A percentile compares a stretch with the other conserved stretches of the same genome.
These are phyloP conservation scores for Mungos mungo DNA, from an alignment of 2,113 vertebrate genomes.

Conservation along the genomic window DNA sequence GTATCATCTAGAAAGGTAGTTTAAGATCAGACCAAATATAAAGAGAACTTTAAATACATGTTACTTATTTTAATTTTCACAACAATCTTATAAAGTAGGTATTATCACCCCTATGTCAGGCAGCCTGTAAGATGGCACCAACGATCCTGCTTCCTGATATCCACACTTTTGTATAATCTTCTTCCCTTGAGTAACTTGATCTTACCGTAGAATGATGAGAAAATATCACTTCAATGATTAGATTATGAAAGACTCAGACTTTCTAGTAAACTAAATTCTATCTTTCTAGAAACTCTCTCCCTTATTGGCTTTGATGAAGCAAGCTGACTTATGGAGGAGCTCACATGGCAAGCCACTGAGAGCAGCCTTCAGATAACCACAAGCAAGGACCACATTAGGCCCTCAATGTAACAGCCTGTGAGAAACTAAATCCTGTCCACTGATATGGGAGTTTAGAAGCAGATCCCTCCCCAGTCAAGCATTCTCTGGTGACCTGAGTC, in stretches of 20 bases:
- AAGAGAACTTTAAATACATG: slow-evolving; percentile 12
- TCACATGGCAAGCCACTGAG: not conserved
- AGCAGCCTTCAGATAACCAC: not conserved
- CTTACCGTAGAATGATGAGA: not conserved
- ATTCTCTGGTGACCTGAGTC: not conserved
- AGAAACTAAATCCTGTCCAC: not conserved
- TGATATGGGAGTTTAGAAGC: not conserved
- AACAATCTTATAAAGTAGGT: not conserved
- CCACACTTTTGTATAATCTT: not conserved
- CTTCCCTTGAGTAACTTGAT: slow-evolving; percentile 7
- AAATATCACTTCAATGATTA: not conserved
- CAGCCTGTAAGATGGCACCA: not conserved
- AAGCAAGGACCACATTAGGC: not conserved
- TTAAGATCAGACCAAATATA: slow-evolving; percentile 44
- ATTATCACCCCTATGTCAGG: not conserved
- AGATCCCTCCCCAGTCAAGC: not conserved
- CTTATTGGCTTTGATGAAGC: not conserved
- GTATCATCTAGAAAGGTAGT: slow-evolving; percentile 18
- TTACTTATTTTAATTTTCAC: slow-evolving; percentile 23
- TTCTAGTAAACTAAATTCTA: not conserved
- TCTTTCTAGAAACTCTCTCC: not conserved
- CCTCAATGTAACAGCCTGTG: not conserved
- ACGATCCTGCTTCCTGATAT: not conserved
- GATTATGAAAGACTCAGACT: slow-evolving; percentile 15
- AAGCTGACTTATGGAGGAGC: not conserved